Conservation (phyloP, 1,140 invertebrate species). For the Vollenhovia emeryi region DNA sequence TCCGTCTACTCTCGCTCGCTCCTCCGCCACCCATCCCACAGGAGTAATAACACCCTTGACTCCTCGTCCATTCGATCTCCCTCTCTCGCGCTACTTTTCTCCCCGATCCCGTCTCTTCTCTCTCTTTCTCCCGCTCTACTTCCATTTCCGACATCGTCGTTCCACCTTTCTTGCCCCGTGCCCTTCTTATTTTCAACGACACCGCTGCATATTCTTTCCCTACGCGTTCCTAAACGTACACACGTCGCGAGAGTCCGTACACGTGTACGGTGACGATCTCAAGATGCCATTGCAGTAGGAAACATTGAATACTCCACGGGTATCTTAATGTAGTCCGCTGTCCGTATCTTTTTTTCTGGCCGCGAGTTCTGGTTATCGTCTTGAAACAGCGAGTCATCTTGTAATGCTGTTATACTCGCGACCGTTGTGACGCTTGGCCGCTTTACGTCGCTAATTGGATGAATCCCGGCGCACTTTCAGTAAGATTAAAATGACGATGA, state of each 20-base stretch:
- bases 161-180: not conserved
- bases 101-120: not conserved
- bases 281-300: conserved; percentile 1
- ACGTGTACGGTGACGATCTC: conserved; percentile 15
- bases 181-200: conserved; percentile 35
- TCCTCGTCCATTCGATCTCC: conserved; percentile 35
- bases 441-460: conserved; percentile 33
- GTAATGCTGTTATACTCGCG: conserved; percentile 42
- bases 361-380: conserved; percentile 23
- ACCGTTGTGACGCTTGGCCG: not conserved
- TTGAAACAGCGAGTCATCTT: not conserved
- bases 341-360: not conserved
- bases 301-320: conserved; percentile 55
- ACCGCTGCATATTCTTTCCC: conserved; percentile 35
- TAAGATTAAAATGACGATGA: conserved; percentile 11
- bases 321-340: conserved; percentile 9
- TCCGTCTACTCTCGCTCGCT: conserved; percentile 72
- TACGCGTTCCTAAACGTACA: not conserved
- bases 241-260: not conserved
- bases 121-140: conserved; percentile 1
- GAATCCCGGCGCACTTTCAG: conserved; percentile 16
- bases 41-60: conserved; percentile 73
- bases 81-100: conserved; percentile 28
- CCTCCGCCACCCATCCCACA: conserved; percentile 63
- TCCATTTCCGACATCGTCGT: not conserved